Evolutionary conservation across 2,888 invertebrate species (phyloP), one percentile per base, ranked within the genome.

Genomic region (Eupithecia centaureata): DNA sequence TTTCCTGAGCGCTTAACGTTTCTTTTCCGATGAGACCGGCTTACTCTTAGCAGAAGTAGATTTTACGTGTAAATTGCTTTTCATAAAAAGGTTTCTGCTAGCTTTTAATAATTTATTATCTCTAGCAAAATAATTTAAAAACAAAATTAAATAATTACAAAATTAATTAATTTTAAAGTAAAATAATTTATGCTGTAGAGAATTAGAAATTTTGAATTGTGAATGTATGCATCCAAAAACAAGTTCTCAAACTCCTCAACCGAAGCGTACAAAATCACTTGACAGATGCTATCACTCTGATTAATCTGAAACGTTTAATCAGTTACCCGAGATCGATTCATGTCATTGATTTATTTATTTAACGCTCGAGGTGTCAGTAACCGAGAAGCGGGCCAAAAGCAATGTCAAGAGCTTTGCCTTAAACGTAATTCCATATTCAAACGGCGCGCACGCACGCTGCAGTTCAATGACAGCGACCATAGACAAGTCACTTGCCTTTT

Each of bases 381-480:
- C 84, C 84, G 82, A 86, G 83, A 84, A 85, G 79, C 72, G 65
- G 79, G 76, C 78, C 79, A 70, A 78, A 81, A 79, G 81, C 90
- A 92, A 91, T 91, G 91, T 91, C 91, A 91, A 91, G 91, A 89
- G 83, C 89, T 87, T 63, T 69, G 54, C 51, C 67, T 68, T 80
- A 74, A 65, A 80, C 82, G 77, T 83, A 82, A 86, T 86, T 78
- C 89, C 90, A 87, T 90, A 90, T 88, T 87, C 85, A 85, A 88
- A 87, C 82, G 78, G 79, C 73, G 78, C 77, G 79, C 86, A 83
- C 82, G 79, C 86, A 83, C 86, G 79, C 78, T 71, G 67, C 81
- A 81, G 90, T 91, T 91, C 91, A 91, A 87, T 90, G 91, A 86
- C 90, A 88, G 85, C 82, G 79, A 70, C 81, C 84, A 84, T 87